phyloP scores from a whole-genome alignment of 2,797 vertebrate genomes.

The Okamejei kenojei region DNA sequence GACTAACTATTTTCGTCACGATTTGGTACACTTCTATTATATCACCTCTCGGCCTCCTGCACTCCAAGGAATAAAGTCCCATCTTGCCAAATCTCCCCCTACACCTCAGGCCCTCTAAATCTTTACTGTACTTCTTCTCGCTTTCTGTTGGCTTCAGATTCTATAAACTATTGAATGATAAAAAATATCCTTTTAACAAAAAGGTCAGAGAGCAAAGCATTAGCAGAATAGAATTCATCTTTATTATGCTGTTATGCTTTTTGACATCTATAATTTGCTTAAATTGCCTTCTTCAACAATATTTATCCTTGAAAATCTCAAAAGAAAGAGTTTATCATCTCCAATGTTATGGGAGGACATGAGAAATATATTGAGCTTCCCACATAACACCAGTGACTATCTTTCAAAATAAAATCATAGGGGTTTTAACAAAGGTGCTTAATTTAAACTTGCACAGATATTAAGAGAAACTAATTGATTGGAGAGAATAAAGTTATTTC shows the following conservation, averaged over 20 bases:
- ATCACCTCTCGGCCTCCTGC: no score
- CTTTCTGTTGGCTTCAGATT: neutral
- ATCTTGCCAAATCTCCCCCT: no score
- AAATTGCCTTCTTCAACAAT: neutral
- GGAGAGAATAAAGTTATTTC: no score
- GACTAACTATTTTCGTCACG: no score
- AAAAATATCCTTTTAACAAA: neutral
- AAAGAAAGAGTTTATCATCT: neutral
- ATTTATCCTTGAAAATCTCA: neutral
- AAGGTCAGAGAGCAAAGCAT: neutral
- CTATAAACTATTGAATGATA: neutral
- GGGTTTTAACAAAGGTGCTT: neutral
- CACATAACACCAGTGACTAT: neutral
- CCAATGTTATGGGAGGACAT: neutral
- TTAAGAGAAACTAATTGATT: no score
- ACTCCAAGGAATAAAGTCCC: no score
- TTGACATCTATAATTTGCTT: neutral
- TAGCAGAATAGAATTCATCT: neutral
- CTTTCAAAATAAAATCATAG: neutral
- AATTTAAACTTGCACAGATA: no score
- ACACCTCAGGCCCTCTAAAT: no score
- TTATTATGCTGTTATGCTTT: neutral
- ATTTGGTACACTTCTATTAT: no score
- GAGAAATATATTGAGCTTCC: neutral
- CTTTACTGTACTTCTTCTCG: no score